Percentiles rank a stretch among this genome's conserved stretches.
Evolutionary conservation across 2,797 vertebrate genomes (phyloP).

Genomic region (Eulemur coronatus): DNA sequence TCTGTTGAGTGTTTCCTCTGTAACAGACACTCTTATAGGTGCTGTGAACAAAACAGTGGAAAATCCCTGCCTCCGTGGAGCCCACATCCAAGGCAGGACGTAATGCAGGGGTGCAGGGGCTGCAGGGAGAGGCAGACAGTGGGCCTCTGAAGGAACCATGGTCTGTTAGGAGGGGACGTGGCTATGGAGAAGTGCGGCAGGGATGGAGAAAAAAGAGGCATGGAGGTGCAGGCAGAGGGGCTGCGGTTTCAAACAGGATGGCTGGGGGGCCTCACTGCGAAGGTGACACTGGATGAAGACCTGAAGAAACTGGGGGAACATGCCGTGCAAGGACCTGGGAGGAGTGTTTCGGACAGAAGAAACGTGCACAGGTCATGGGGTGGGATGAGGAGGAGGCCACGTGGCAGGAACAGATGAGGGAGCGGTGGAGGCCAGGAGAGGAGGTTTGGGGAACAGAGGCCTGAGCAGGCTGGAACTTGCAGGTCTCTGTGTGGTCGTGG

Average conservation of each 20-base stretch:
- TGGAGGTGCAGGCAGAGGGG: background rate
- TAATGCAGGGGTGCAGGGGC: background rate
- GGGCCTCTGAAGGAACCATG: background rate
- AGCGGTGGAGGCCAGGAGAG: background rate
- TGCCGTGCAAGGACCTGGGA: no score
- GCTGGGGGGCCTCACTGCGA: background rate
- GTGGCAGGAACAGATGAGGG: background rate
- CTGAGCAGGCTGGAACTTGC: background rate
- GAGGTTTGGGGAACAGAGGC: background rate
- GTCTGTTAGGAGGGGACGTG: background rate
- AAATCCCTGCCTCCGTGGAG: background rate
- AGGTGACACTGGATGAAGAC: background rate
- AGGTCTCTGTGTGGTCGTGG: background rate
- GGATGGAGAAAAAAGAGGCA: accelerated
- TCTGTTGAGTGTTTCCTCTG: background rate
- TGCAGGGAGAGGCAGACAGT: background rate
- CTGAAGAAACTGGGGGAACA: background rate
- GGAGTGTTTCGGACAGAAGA: background rate
- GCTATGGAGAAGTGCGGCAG: background rate
- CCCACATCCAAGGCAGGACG: background rate
- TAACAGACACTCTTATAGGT: background rate
- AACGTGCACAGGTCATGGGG: background rate
- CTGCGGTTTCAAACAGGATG: background rate
- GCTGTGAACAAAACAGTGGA: background rate
- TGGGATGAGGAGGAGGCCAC: background rate